phyloP scores from a whole-genome alignment of 2,888 invertebrate species.

The Tortricodes alternella region DNA sequence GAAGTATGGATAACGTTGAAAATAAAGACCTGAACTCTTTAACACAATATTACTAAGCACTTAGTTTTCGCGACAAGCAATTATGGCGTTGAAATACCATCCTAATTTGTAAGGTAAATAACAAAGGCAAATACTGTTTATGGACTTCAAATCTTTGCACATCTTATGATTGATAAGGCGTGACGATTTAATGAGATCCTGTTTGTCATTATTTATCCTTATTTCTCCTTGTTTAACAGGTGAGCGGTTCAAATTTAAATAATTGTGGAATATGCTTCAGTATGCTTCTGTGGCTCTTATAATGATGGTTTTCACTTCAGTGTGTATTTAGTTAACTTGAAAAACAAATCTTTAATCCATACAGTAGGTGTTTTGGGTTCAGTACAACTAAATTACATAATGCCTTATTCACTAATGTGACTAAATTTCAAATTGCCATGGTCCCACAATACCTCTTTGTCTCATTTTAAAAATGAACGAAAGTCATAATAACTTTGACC shows the following conservation, averaged over 20 bases:
- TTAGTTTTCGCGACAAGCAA: conserved; percentile 32
- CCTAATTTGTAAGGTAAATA: conserved; percentile 35
- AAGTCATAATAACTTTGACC: too few species aligned
- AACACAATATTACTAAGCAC: conserved; percentile 25
- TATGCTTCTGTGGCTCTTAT: conserved; percentile 1
- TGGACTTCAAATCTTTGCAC: conserved; percentile 41
- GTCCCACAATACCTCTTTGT: too few species aligned
- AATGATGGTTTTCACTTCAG: conserved; percentile 7
- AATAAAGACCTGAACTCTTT: too few species aligned
- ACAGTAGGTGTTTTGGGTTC: too few species aligned
- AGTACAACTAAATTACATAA: too few species aligned
- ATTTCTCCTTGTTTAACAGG: conserved; percentile 20
- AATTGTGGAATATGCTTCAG: not conserved
- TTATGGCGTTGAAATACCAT: conserved; percentile 30
- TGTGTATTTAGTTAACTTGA: not conserved
- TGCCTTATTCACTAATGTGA: too few species aligned
- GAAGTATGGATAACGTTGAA: too few species aligned
- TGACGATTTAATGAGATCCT: conserved; percentile 56
- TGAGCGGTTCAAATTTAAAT: not conserved
- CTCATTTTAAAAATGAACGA: too few species aligned
- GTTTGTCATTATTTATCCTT: conserved; percentile 26
- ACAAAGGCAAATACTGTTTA: conserved; percentile 29
- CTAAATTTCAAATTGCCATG: too few species aligned
- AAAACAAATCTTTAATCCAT: too few species aligned
- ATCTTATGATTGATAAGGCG: conserved; percentile 47